Evolutionary conservation across 1,140 invertebrate genomes (phyloP).

Genomic region (Pseudomyrmex gracilis): DNA sequence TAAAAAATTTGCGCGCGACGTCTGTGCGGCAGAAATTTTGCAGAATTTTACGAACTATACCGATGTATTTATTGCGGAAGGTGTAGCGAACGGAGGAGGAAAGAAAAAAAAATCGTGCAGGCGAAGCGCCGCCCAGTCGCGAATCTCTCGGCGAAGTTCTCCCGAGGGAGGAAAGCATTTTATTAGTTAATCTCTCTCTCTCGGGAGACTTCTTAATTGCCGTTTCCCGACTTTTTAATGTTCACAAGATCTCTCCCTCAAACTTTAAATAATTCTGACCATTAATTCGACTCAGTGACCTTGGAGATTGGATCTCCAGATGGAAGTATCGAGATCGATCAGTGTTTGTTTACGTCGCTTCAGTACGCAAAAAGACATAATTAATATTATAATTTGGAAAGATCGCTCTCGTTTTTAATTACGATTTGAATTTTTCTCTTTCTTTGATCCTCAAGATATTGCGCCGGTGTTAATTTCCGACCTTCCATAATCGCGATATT

Average conservation of each 20-base stretch:
- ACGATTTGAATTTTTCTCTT: not conserved
- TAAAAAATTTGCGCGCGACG: conserved; percentile 30
- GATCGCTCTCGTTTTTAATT: not conserved
- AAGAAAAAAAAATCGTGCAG: not conserved
- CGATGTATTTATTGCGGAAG: conserved; percentile 17
- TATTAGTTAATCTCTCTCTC: conserved; percentile 43
- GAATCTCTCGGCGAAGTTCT: not conserved
- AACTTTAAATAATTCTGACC: no score
- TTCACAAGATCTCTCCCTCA: no score
- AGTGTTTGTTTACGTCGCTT: no score
- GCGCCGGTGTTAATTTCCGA: not conserved
- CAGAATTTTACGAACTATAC: conserved; percentile 21
- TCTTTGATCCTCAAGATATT: not conserved
- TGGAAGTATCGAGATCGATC: no score
- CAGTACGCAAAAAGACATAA: no score
- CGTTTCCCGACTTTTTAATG: not conserved
- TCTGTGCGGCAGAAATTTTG: not conserved
- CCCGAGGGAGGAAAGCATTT: not conserved
- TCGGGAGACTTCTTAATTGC: conserved; percentile 31
- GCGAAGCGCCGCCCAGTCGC: conserved; percentile 12
- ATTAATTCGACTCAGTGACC: no score
- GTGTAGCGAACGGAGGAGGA: not conserved
- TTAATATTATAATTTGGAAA: no score
- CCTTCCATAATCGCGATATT: not conserved
- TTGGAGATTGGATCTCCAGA: no score